Conservation (phyloP, 2,888 invertebrate genomes). For the Parascotia fuliginaria region DNA sequence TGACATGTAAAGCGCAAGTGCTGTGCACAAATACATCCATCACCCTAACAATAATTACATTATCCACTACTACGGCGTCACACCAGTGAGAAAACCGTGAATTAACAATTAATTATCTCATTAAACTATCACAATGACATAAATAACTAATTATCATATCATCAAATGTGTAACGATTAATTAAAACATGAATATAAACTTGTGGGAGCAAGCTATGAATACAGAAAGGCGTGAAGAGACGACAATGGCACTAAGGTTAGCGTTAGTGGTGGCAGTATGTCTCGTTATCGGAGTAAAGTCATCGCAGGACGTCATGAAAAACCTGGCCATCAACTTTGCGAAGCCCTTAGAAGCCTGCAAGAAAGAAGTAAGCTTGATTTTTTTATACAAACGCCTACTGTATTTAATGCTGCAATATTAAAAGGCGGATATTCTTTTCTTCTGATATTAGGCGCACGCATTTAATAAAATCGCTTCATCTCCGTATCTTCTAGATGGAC, state of each 20-base stretch:
- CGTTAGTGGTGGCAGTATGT: conserved; percentile 24
- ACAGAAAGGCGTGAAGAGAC: conserved; percentile 16
- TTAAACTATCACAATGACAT: background rate
- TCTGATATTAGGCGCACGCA: too few relatives aligned
- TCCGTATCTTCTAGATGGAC: conserved; percentile 47
- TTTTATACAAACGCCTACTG: too few relatives aligned
- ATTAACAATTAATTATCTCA: background rate
- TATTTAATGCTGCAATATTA: too few relatives aligned
- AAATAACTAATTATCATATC: conserved; percentile 4
- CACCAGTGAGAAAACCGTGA: background rate
- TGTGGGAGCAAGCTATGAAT: background rate
- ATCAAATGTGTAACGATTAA: conserved; percentile 12
- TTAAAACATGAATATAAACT: conserved; percentile 11
- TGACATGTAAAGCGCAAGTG: too few relatives aligned
- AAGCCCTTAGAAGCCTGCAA: conserved; percentile 57
- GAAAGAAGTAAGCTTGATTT: conserved; percentile 49
- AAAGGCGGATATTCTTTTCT: too few relatives aligned
- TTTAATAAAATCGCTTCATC: too few relatives aligned
- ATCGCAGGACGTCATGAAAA: conserved; percentile 55
- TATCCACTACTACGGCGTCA: background rate
- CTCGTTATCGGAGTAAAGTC: conserved; percentile 42
- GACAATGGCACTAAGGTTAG: conserved; percentile 31
- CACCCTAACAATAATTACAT: background rate
- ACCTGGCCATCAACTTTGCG: conserved; percentile 45
- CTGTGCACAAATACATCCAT: too few relatives aligned